Conservation (phyloP, 53 echinoderm and acorn worm genomes). For the Hippasteria phrygiana region DNA sequence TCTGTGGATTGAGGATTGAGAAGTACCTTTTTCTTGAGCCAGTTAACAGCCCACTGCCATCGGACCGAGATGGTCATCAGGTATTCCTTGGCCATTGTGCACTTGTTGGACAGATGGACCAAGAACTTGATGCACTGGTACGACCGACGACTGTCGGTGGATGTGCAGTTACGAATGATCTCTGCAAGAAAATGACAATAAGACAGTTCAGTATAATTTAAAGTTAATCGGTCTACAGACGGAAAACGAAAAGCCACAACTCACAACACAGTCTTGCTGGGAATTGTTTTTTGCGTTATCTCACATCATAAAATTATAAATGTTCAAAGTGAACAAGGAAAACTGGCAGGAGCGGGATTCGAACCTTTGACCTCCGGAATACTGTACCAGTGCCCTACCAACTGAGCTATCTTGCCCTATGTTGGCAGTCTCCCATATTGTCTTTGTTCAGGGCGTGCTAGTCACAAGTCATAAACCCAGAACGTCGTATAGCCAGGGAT, state of each 20-base stretch:
- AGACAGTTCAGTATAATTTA: neutral
- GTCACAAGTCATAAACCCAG: too few relatives aligned
- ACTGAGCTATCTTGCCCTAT: too few relatives aligned
- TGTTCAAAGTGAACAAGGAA: too few relatives aligned
- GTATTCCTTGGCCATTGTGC: conserved; percentile 92
- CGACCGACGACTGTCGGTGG: conserved; percentile 87
- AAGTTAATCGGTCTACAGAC: neutral
- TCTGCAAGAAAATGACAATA: conserved; percentile 39
- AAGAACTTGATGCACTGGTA: conserved; percentile 99
- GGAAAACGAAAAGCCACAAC: neutral
- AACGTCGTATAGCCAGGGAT: too few relatives aligned
- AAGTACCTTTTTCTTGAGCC: conserved; percentile 97
- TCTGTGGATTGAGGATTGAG: neutral
- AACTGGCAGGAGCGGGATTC: too few relatives aligned
- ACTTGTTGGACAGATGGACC: conserved; percentile 93
- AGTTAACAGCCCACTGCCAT: conserved; percentile 98
- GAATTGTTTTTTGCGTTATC: too few relatives aligned
- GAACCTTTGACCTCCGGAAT: too few relatives aligned
- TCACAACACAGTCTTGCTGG: neutral
- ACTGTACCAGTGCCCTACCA: too few relatives aligned
- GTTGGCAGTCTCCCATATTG: too few relatives aligned
- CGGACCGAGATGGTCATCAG: conserved; percentile 88
- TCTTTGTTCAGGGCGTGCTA: too few relatives aligned
- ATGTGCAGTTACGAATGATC: conserved; percentile 87
- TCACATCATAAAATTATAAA: too few relatives aligned